phyloP scores from a whole-genome alignment of 2,888 invertebrate genomes.

The Octodonta nipae region DNA sequence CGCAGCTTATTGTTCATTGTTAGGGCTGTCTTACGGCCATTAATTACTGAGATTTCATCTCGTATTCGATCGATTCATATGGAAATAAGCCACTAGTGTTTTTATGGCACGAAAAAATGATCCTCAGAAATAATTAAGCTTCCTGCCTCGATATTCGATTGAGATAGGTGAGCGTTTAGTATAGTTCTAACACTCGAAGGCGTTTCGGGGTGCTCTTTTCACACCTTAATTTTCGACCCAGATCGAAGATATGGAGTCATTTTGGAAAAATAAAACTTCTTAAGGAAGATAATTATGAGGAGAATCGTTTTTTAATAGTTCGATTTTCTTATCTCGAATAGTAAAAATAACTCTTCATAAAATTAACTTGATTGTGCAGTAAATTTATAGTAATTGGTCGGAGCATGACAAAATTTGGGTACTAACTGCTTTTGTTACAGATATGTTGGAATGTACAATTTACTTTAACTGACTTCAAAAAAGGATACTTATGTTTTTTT shows the following conservation, averaged over 20 bases:
- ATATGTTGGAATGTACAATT: no score
- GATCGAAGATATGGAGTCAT: not conserved
- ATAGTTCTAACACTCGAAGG: conserved; percentile 17
- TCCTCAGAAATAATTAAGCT: conserved; percentile 27
- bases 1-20: not conserved
- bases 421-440: no score
- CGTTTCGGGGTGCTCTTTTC: conserved; percentile 16
- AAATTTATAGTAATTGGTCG: no score
- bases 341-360: no score
- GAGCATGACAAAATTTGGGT: no score
- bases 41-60: conserved; percentile 4
- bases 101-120: conserved; percentile 18
- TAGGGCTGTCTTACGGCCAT: conserved; percentile 2
- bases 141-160: conserved; percentile 18
- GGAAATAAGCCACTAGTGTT: conserved; percentile 25
- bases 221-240: conserved; percentile 15
- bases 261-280: not conserved
- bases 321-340: no score
- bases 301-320: no score
- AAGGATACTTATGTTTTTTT: no score
- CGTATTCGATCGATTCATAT: conserved; percentile 15
- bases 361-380: no score
- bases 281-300: not conserved
- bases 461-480: no score
- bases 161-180: conserved; percentile 10